phyloP scores from a whole-genome alignment of 1,140 invertebrate genomes.

The Pogonognathellus flavescens region DNA sequence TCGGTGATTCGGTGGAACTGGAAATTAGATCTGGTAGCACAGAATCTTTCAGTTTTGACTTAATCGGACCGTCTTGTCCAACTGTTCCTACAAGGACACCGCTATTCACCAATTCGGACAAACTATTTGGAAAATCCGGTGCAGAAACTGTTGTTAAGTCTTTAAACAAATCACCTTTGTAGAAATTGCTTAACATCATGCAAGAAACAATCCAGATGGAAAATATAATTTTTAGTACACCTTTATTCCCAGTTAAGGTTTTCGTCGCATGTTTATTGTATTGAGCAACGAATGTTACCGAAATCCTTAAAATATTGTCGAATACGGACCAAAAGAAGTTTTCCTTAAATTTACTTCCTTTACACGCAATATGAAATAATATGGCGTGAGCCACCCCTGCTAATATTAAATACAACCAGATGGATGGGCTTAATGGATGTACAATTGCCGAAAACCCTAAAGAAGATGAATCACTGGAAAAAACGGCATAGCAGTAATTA shows the following conservation, averaged over 20 bases:
- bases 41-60: neutral
- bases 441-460: neutral
- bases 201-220: neutral
- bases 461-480: neutral
- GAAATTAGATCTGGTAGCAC: too few relatives aligned
- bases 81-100: neutral
- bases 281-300: neutral
- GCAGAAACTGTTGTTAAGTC: neutral
- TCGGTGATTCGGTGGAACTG: too few relatives aligned
- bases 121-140: neutral
- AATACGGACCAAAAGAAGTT: neutral
- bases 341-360: neutral
- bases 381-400: neutral
- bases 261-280: neutral
- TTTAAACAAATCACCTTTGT: neutral
- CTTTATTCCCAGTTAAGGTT: neutral
- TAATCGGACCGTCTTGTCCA: neutral
- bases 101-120: neutral
- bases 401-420: neutral
- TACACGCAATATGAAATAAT: neutral
- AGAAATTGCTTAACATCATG: neutral
- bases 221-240: neutral
- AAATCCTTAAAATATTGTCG: neutral
- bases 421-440: neutral
- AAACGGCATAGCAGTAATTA: neutral